Conservation (phyloP, 2,113 vertebrate species). For the Pseudorhombus dupliciocellatus region DNA sequence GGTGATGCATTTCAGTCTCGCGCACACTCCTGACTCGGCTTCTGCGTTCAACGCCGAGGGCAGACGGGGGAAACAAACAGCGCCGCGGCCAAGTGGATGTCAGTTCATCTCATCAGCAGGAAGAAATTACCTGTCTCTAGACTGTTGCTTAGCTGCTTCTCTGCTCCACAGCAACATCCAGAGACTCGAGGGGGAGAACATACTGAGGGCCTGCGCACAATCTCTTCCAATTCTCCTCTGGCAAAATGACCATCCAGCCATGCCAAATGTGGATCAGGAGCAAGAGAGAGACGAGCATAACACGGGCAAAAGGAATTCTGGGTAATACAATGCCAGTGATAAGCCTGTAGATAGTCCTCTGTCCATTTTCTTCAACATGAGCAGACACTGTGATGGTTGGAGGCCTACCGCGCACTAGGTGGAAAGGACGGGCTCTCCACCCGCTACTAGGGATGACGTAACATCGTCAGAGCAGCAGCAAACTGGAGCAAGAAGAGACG, state of each 20-base stretch:
- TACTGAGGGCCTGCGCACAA: slow-evolving; percentile 60
- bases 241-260: slow-evolving; percentile 68
- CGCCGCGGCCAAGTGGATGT: slow-evolving; percentile 40
- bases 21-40: slow-evolving; percentile 7
- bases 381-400: slow-evolving; percentile 42
- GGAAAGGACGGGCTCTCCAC: slow-evolving; percentile 1
- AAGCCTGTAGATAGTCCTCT: slow-evolving; percentile 57
- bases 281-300: slow-evolving; percentile 53
- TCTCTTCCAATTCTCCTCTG: slow-evolving; percentile 65
- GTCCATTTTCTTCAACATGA: slow-evolving; percentile 57
- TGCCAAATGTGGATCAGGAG: slow-evolving; percentile 72
- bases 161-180: slow-evolving; percentile 39
- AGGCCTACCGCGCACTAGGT: slow-evolving; percentile 18
- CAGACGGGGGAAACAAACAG: slow-evolving; percentile 42
- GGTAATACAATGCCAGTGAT: slow-evolving; percentile 62
- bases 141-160: slow-evolving; percentile 49
- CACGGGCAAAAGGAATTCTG: slow-evolving; percentile 61
- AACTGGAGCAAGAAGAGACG: slow-evolving; percentile 7
- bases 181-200: slow-evolving; percentile 52
- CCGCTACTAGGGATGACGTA: slow-evolving; percentile 21
- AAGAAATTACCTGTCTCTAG: slow-evolving; percentile 49
- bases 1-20: slow-evolving; percentile 37
- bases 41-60: background rate
- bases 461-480: background rate
- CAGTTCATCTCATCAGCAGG: slow-evolving; percentile 54